phyloP scores from a whole-genome alignment of 2,888 invertebrate genomes.

The Tribolium freemani region DNA sequence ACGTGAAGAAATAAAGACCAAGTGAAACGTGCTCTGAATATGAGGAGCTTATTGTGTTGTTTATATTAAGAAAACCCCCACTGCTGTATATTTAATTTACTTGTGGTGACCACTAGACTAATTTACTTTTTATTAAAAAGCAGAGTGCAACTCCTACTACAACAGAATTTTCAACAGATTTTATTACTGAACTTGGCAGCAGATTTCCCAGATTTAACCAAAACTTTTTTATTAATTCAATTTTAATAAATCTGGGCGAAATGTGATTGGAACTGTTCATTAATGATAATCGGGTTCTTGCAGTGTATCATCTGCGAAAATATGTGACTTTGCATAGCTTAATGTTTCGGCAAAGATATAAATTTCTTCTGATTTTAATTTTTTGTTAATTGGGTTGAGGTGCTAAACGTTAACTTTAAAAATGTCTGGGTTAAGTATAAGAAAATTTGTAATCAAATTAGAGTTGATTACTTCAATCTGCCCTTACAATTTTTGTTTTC shows the following conservation, averaged over 20 bases:
- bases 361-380: background rate
- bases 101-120: background rate
- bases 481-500: too few relatives aligned
- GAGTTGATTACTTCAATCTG: too few relatives aligned
- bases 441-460: too few relatives aligned
- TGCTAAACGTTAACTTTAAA: background rate
- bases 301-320: background rate
- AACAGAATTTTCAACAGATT: background rate
- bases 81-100: background rate
- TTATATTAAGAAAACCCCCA: too few relatives aligned
- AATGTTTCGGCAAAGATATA: background rate
- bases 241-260: background rate
- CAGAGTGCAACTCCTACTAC: background rate
- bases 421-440: too few relatives aligned
- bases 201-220: background rate
- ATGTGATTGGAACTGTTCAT: background rate
- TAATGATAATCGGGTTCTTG: background rate
- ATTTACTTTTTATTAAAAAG: background rate
- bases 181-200: background rate
- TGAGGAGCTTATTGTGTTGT: too few relatives aligned
- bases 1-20: too few relatives aligned
- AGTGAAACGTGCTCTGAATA: too few relatives aligned
- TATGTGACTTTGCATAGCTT: too few relatives aligned
- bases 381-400: background rate
- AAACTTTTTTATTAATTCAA: background rate